These are phyloP conservation scores for Machaerirhynchus nigripectus DNA, from an alignment of 2,113 vertebrate species.

Conservation along the genomic window DNA sequence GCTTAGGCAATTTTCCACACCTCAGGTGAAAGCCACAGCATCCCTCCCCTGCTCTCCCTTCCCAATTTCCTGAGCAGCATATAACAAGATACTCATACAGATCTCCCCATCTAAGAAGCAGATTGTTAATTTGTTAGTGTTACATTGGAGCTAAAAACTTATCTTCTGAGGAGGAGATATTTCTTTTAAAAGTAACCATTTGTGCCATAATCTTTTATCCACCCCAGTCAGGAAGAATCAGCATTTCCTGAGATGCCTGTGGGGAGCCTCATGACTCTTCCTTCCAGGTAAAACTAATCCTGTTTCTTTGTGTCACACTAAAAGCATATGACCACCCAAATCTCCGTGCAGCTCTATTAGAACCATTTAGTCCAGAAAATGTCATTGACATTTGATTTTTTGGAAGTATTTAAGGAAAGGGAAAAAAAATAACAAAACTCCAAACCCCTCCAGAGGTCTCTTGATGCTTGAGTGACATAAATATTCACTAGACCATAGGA, in stretches of 20 bases:
- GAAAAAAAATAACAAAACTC: neutral
- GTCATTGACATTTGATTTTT: neutral
- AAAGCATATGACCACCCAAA: neutral
- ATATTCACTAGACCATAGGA: slow-evolving; percentile 50
- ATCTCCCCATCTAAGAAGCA: neutral
- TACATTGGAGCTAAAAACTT: neutral
- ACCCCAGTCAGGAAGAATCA: neutral
- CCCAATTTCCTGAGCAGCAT: neutral
- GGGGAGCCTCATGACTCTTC: neutral
- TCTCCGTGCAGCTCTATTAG: neutral
- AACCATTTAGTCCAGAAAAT: slow-evolving; percentile 8
- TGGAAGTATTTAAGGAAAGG: neutral
- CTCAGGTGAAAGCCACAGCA: neutral
- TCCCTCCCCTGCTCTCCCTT: neutral
- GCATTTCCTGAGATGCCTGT: neutral
- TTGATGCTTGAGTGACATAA: slow-evolving; percentile 34
- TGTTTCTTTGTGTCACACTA: neutral
- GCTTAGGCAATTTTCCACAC: neutral
- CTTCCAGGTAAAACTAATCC: slow-evolving; percentile 2
- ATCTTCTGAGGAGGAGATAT: neutral
- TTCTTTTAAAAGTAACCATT: slow-evolving; percentile 5
- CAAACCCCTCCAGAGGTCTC: neutral
- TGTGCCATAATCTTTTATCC: neutral
- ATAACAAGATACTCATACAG: accelerated
- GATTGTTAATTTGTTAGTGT: neutral